Evolutionary conservation across 2,113 vertebrate genomes (phyloP).

Genomic region (Chamaetylas fuelleborni): DNA sequence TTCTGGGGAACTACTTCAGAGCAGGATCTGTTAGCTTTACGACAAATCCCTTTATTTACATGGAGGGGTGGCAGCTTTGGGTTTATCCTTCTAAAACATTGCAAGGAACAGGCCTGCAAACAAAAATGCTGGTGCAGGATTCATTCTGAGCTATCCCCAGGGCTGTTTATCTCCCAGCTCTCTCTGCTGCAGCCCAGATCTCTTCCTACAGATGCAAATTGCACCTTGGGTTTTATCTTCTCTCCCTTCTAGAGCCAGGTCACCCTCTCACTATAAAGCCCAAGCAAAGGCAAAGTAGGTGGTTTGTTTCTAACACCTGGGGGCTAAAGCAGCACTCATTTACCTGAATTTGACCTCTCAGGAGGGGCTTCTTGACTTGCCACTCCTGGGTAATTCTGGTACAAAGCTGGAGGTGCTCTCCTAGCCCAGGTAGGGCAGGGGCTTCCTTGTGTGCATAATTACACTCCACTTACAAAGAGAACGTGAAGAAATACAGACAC

Average conservation of each 20-base stretch:
- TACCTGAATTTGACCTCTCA: background rate
- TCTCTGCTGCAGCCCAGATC: background rate
- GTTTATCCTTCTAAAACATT: background rate
- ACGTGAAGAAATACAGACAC: background rate
- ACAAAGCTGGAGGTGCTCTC: background rate
- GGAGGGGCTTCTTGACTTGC: background rate
- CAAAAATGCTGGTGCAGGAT: background rate
- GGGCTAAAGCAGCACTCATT: background rate
- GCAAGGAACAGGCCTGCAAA: background rate
- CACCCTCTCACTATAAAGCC: background rate
- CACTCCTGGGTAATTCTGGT: background rate
- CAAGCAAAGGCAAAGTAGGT: background rate
- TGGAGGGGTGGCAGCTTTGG: background rate
- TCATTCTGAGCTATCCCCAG: background rate
- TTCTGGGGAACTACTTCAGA: constrained; percentile 36
- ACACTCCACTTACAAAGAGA: background rate
- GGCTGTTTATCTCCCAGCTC: background rate
- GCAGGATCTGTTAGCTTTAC: constrained; percentile 28
- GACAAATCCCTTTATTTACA: constrained; percentile 56
- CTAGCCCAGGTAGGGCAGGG: background rate
- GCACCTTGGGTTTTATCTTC: background rate
- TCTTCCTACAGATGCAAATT: background rate
- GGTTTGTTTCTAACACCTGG: background rate
- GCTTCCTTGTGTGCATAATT: rapidly evolving
- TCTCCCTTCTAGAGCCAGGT: background rate